Base-by-base conservation (phyloP, 1,140 invertebrate species). In the Homarus americanus region DNA sequence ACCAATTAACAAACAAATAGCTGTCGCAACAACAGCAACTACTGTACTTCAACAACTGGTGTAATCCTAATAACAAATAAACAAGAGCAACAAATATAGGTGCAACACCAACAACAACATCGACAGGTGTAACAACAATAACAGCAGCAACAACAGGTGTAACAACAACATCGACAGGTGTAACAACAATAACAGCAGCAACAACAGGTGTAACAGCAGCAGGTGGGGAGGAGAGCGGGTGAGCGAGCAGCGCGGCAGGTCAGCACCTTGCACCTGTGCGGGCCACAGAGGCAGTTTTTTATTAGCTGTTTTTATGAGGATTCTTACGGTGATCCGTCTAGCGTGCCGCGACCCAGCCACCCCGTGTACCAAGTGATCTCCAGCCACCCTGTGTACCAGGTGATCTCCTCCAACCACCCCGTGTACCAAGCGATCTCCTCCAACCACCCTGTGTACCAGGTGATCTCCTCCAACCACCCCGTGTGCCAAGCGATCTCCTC, bases 251-350 rank as follows among this genome's bases (percentile, higher is more conserved):
- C n/a, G 44, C 24, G 75, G 78, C 38, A 80, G 78, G 78, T 49
- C 79, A 82, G 49, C 49, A 82, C 79, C 79, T 82, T 82, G 79
- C 79, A 82, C 79, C 79, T 82, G 79, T 82, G 49, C 79, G 36
- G 79, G 79, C 79, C 79, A 63, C 10, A 80, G n/a, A 49, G 12
- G 49, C 12, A 63, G 10, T 53, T 82, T 82, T 82, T 82, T 82
- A 82, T 32, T 82, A 49, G 20, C 2, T 15, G 44, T 82, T 82
- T 82, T 82, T 82, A 82, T 63, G 41, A 82, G 79, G 49, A 82
- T 82, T 82, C 79, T 82, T 82, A 82, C 79, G 79, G 79, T 82
- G 79, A 82, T 82, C 79, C 79, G 79, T 82, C 79, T 82, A 82
- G 79, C 49, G 41, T 34, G 78, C 78, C n/a, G 32, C 78, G 41